phyloP scores from a whole-genome alignment of 2,888 invertebrate species.

The Chironomus riparius region DNA sequence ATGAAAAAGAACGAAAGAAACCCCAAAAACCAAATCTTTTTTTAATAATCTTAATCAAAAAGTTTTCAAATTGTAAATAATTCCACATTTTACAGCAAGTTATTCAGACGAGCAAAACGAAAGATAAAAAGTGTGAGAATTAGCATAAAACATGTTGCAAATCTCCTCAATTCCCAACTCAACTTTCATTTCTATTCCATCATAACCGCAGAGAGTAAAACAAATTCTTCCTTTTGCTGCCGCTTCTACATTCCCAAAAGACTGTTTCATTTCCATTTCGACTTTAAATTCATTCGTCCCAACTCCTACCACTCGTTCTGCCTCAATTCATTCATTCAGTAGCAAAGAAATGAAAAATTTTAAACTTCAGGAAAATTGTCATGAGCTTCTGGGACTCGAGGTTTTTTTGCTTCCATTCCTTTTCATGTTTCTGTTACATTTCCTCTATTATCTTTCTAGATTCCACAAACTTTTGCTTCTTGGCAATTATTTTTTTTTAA shows the following conservation, averaged over 20 bases:
- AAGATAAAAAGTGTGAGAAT: not conserved
- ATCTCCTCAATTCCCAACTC: not conserved
- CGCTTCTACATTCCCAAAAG: too few relatives aligned
- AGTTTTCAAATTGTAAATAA: not conserved
- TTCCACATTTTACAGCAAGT: not conserved
- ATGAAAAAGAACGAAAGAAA: too few relatives aligned
- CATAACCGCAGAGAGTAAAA: not conserved
- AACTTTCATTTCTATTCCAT: not conserved
- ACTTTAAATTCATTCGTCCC: not conserved
- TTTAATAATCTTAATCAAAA: not conserved
- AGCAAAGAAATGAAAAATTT: not conserved
- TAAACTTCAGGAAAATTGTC: not conserved
- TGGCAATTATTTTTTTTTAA: not conserved
- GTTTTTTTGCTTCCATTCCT: not conserved
- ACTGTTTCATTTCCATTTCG: too few relatives aligned
- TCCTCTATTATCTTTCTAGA: not conserved
- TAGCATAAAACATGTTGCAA: not conserved
- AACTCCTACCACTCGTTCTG: too few relatives aligned
- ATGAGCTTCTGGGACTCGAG: not conserved
- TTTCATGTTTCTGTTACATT: not conserved
- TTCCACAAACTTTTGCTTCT: not conserved
- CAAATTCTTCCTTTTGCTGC: too few relatives aligned
- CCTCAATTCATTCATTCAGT: too few relatives aligned
- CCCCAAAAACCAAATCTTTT: not conserved
- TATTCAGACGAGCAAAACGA: not conserved